A percentile compares a stretch with the other conserved stretches of the same genome.
phyloP scores from a whole-genome alignment of 2,797 vertebrate species.

The Molossus molossus region DNA sequence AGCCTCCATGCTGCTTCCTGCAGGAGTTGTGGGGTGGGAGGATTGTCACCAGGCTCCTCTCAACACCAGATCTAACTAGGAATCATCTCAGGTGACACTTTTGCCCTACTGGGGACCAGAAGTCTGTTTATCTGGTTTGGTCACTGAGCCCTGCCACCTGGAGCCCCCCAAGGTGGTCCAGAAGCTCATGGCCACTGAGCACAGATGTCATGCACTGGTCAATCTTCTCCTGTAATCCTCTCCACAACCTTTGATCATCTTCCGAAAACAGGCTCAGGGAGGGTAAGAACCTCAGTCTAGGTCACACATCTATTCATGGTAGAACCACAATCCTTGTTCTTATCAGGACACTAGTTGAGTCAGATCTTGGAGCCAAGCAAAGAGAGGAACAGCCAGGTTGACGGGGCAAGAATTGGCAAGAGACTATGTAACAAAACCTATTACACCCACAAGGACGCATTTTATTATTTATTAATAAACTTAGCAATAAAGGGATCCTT shows the following conservation, averaged over 20 bases:
- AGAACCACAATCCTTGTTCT: neutral
- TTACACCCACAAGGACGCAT: neutral
- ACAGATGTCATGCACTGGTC: neutral
- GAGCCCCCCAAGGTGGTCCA: neutral
- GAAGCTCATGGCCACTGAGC: neutral
- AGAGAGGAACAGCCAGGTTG: neutral
- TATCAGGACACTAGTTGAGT: neutral
- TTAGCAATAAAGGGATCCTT: neutral
- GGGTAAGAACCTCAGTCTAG: neutral
- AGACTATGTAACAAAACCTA: constrained; percentile 3
- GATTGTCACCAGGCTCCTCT: neutral
- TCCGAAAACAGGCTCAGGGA: neutral
- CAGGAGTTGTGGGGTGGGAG: neutral
- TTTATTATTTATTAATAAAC: constrained; percentile 56
- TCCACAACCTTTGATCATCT: neutral
- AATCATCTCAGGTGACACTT: neutral
- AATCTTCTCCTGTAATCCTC: neutral
- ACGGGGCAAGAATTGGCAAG: constrained; percentile 17
- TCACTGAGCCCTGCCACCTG: neutral
- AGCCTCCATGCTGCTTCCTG: neutral
- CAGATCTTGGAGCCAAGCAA: neutral
- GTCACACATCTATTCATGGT: neutral
- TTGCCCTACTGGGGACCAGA: neutral
- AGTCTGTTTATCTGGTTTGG: neutral
- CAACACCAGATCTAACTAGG: neutral